Base-by-base conservation (phyloP, 2,797 vertebrate genomes). In the Xiphorhynchus erythropygius region DNA sequence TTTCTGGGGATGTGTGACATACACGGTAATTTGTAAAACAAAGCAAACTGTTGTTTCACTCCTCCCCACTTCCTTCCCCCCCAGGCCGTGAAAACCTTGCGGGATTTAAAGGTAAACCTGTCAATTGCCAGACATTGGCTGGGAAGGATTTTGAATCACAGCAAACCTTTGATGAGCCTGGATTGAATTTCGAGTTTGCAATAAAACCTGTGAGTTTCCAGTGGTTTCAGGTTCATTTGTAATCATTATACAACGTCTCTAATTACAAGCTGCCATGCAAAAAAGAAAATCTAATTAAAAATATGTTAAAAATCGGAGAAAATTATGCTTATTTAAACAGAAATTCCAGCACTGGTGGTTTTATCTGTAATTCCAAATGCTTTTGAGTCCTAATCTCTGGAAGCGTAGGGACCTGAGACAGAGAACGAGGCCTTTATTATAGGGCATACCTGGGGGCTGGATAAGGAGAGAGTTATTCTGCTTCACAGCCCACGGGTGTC, bases 141-240 rank as follows among this genome's bases (percentile, higher is more conserved):
- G 42, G 79, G 76, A 92, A 91, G 84, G 91, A 95, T 96, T 96
- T 92, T 47, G 91, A 97, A 96, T 96, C 93, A 95, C 89, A 81
- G 89, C 87, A 92, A 81, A 91, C 82, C 93, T 89, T 70, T 65
- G 65, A 68, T 86, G 93, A 96, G 83, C 95, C 94, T n/a, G 63
- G 91, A 69, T 85, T 84, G 84, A 92, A 92, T 96, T 93, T 93
- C 82, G 1, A 88, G 78, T 81, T 92, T 86, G 93, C 82, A 97
- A 96, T 71, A 85, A 96, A 96, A 89, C 76, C 94, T 37, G 35
- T 25, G 39, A 62, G 91, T 79, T 96, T 93, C 89, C 91, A 91
- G 68, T 4, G 76, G 94, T 78, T 84, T 97, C 94, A 57, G 55
- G 67, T 97, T 96, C 69, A 81, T 47, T 41, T 91, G 92, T 25